Evolutionary conservation across 1,140 invertebrate species (phyloP).

Genomic region (Hydropsyche tenuis): DNA sequence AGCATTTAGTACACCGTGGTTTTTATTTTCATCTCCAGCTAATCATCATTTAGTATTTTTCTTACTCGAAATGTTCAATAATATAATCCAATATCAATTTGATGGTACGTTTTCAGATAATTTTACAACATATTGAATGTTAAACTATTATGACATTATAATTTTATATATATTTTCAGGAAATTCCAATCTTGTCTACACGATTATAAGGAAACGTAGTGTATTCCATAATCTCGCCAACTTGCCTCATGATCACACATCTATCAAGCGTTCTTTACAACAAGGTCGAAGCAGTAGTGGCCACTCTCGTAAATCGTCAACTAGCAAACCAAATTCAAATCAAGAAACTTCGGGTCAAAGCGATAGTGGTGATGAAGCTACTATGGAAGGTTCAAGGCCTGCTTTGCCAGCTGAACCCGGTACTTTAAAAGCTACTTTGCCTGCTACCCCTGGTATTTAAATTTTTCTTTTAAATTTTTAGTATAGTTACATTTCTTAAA

Average conservation of each 20-base stretch:
- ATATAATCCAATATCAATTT: slow-evolving; percentile 99
- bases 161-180: slow-evolving; percentile 61
- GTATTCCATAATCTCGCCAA: slow-evolving; percentile 97
- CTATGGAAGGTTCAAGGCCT: slow-evolving; percentile 85
- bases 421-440: slow-evolving; percentile 87
- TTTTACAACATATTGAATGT: neutral
- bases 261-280: slow-evolving; percentile 85
- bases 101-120: slow-evolving; percentile 77
- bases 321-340: slow-evolving; percentile 50
- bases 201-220: slow-evolving; percentile 96
- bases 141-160: neutral
- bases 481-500: neutral
- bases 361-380: slow-evolving; percentile 64
- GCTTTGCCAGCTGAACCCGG: slow-evolving; percentile 89
- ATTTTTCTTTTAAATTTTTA: neutral
- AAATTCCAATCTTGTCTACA: slow-evolving; percentile 98
- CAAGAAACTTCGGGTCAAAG: slow-evolving; percentile 53
- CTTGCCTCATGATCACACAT: slow-evolving; percentile 88
- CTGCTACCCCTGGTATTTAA: slow-evolving; percentile 79
- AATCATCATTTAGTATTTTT: slow-evolving; percentile 99
- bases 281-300: slow-evolving; percentile 56
- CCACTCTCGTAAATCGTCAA: slow-evolving; percentile 28
- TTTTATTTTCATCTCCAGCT: slow-evolving; percentile 93
- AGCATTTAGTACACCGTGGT: slow-evolving; percentile 99
- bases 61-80: slow-evolving; percentile 98